A percentile compares a stretch with the other conserved stretches of the same genome.
phyloP scores from a whole-genome alignment of 2,113 vertebrate species.

The Bucco capensis region DNA sequence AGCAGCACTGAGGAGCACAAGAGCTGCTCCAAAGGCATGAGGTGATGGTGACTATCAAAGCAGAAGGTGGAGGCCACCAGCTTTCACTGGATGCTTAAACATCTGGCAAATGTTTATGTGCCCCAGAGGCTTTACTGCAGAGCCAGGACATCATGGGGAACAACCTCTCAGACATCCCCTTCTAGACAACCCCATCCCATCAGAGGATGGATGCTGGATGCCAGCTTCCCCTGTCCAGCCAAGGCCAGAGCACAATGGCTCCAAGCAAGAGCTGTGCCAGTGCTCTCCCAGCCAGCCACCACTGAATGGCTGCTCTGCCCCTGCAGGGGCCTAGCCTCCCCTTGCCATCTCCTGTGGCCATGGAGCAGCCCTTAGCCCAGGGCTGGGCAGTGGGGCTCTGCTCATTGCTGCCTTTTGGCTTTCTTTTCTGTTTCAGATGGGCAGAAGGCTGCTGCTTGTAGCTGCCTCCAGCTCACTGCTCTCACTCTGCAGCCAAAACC shows the following conservation, averaged over 20 bases:
- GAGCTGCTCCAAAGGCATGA: accelerated
- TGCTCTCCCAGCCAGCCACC: background rate
- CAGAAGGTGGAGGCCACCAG: background rate
- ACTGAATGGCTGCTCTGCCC: background rate
- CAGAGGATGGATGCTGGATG: accelerated
- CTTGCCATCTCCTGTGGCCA: background rate
- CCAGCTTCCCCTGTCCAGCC: background rate
- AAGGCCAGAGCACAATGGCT: background rate
- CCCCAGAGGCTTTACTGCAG: background rate
- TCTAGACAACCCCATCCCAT: accelerated
- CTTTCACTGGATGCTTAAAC: background rate
- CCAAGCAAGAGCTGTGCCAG: accelerated
- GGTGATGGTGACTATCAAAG: accelerated
- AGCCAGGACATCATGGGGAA: accelerated
- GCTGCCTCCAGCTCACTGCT: background rate
- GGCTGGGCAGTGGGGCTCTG: background rate
- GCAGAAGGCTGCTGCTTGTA: background rate
- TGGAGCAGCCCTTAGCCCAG: background rate
- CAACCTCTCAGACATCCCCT: background rate
- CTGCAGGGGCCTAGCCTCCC: no score
- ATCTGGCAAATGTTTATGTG: background rate
- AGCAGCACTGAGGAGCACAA: background rate
- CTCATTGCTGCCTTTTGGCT: background rate
- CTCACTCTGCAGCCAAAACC: background rate
- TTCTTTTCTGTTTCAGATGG: background rate